Evolutionary conservation across 2,113 vertebrate species (phyloP), one percentile per base, ranked within the genome.

Genomic region (Empidonax alnorum): DNA sequence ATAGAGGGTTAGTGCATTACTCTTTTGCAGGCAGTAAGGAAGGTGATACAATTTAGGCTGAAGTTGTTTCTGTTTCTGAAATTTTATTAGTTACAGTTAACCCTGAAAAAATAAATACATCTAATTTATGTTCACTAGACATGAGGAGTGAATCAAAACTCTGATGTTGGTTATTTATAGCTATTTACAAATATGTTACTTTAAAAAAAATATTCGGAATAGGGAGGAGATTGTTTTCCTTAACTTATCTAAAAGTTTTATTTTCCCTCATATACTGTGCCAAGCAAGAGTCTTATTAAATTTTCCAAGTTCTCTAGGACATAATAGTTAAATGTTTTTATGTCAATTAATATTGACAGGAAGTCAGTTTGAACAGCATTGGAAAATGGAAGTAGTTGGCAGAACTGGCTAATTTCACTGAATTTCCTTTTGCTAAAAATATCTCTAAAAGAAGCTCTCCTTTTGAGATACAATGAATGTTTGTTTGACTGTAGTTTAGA

Each of bases 391-490:
- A 95, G 87, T 84, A 88, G 79, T 90, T 96, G 96, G 94, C 94
- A 95, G 89, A 93, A 93, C 91, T 80, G 74, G 39, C 78, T 88
- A 90, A 91, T 97, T 95, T 95, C 79, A 88, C 88, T 94, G 89
- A 90, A 71, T 96, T 96, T 96, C 88, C 94, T 94, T 94, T 94
- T 88, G 72, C 93, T 97, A 96, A 97, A 94, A 90, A 97, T 96
- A 95, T 31, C 55, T 84, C 46, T 71, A 90, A 92, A 95, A 97
- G 78, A 92, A 86, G 68, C 68, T 93, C 78, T 97, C 96, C 94
- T 95, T 88, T 87, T 71, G 65, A 86, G 52, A 91, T 77, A 96
- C 92, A 96, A 92, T 92, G 94, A 90, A 33, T 71, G 42, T 82
- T 96, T 97, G 94, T 97, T 96, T 61, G 66, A 39, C 91, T 73